Evolutionary conservation across 2,888 invertebrate species (phyloP).

Genomic region (Crematogaster levior): DNA sequence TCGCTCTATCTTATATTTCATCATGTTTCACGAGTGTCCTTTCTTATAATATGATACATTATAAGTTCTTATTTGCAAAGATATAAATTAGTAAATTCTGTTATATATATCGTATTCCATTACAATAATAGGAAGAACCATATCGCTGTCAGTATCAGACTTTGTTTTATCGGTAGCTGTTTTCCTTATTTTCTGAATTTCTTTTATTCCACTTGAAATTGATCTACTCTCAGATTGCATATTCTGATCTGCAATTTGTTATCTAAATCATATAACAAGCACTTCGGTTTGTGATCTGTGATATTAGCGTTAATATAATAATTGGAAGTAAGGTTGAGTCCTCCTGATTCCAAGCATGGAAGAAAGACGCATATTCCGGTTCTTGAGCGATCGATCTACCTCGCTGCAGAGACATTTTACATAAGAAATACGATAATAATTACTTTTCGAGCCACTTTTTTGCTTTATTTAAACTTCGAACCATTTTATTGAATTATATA

Average conservation of each 20-base stretch:
- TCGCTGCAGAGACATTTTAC: constrained; percentile 71
- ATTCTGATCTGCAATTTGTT: constrained; percentile 64
- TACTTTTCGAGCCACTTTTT: constrained; percentile 70
- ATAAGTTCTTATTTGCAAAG: constrained; percentile 75
- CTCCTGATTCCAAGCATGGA: constrained; percentile 55
- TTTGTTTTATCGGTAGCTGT: constrained; percentile 73
- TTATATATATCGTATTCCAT: constrained; percentile 61
- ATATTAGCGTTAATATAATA: constrained; percentile 60
- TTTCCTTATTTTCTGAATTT: constrained; percentile 58
- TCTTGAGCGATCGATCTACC: constrained; percentile 68
- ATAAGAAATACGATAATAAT: constrained; percentile 77
- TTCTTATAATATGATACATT: constrained; percentile 74
- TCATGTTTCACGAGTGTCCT: constrained; percentile 63
- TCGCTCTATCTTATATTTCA: constrained; percentile 42
- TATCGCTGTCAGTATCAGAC: constrained; percentile 76
- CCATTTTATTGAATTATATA: constrained; percentile 82
- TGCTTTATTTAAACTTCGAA: constrained; percentile 83
- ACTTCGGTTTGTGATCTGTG: constrained; percentile 57
- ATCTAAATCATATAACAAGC: constrained; percentile 66
- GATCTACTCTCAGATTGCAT: constrained; percentile 67
- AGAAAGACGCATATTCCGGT: constrained; percentile 58
- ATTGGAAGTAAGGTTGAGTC: constrained; percentile 56
- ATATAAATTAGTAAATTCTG: constrained; percentile 80
- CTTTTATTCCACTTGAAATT: constrained; percentile 66
- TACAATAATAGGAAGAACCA: constrained; percentile 81